Conservation (phyloP, 2,888 invertebrate genomes). For the Rotaria magnacalcarata region DNA sequence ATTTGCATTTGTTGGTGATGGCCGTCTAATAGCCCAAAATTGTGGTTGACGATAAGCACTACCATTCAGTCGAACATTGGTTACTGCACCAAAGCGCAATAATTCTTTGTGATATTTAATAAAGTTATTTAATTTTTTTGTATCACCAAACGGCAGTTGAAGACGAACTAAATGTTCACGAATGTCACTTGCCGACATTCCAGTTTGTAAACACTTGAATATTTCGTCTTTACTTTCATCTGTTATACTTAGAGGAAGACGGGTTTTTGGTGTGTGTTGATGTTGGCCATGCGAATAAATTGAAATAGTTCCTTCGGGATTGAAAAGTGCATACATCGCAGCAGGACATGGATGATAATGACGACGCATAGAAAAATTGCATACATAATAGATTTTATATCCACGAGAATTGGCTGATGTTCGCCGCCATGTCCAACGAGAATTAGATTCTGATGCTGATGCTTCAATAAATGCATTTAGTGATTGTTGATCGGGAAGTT, state of each 20-base stretch:
- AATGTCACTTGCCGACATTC: background rate
- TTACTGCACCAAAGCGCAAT: conserved; percentile 24
- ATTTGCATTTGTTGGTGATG: background rate
- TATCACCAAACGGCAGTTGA: conserved; percentile 4
- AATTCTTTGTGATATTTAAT: conserved; percentile 34
- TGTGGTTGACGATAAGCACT: conserved; percentile 32
- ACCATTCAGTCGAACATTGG: background rate
- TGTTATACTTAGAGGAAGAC: background rate
- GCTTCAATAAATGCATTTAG: conserved; percentile 10
- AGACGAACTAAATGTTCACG: background rate
- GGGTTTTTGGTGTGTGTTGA: conserved; percentile 29
- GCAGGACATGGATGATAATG: conserved; percentile 32
- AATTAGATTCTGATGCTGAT: background rate
- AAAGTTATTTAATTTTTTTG: conserved; percentile 30
- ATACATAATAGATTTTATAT: conserved; percentile 32
- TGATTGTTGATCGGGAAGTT: conserved; percentile 14
- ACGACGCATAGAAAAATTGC: conserved; percentile 33
- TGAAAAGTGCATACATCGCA: background rate
- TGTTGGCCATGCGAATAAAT: background rate
- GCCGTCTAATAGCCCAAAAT: conserved; percentile 21
- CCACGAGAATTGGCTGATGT: conserved; percentile 14
- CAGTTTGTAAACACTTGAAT: conserved; percentile 31
- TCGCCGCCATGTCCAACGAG: conserved; percentile 27
- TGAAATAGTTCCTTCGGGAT: background rate
- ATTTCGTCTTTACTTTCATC: conserved; percentile 26